These are phyloP conservation scores for Leptestheria dahalacensis DNA, from an alignment of 1,140 invertebrate species.

Conservation along the genomic window DNA sequence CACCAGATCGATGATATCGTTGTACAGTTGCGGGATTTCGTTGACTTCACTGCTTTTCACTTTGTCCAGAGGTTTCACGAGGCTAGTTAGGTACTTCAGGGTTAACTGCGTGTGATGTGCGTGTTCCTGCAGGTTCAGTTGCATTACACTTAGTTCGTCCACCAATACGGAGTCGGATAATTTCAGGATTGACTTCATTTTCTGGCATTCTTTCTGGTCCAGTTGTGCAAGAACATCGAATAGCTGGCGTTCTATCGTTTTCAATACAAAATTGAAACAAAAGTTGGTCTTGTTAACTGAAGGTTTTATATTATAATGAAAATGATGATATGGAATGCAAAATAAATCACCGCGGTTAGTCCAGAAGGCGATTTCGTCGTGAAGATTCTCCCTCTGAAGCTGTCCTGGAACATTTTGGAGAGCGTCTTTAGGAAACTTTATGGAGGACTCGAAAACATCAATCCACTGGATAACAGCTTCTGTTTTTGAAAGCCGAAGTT, in stretches of 20 bases:
- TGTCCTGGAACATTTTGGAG: background rate
- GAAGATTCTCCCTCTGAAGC: background rate
- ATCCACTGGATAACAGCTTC: background rate
- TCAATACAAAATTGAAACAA: too few species aligned
- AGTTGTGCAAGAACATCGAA: background rate
- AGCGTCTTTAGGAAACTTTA: background rate
- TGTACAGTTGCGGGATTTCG: background rate
- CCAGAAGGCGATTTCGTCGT: background rate
- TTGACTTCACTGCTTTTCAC: background rate
- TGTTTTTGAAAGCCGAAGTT: background rate
- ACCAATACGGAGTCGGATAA: background rate
- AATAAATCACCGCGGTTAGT: background rate
- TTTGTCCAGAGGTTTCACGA: background rate
- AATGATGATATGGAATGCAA: too few species aligned
- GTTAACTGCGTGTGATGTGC: background rate
- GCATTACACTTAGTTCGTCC: background rate
- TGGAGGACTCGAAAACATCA: background rate
- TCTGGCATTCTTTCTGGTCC: background rate
- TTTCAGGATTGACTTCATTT: background rate
- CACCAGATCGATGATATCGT: background rate
- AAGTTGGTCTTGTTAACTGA: too few species aligned
- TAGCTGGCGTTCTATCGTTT: background rate
- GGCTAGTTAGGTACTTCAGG: background rate
- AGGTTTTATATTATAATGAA: too few species aligned
- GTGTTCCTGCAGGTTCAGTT: background rate